phyloP scores from a whole-genome alignment of 2,888 invertebrate genomes.

The Xylota segnis region DNA sequence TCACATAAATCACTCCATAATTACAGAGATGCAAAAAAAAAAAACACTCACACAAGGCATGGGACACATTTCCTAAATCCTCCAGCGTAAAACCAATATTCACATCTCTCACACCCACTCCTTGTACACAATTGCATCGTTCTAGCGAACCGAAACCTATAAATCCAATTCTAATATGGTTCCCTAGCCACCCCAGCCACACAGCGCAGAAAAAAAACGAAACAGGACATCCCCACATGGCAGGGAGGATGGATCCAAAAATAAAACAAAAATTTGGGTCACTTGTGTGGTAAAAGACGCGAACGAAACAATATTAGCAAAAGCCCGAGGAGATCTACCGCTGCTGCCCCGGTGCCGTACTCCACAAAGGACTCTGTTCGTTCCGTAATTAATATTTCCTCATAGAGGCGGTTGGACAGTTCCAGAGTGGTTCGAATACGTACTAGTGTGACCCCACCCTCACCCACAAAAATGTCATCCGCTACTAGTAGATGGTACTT shows the following conservation, averaged over 20 bases:
- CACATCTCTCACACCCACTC: neutral
- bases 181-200: constrained; percentile 28
- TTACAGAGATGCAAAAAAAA: constrained; percentile 18
- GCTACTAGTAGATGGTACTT: neutral
- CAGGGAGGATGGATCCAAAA: constrained; percentile 21
- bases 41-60: neutral
- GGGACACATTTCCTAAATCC: constrained; percentile 27
- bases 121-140: constrained; percentile 36
- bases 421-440: neutral
- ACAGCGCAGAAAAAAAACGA: too few relatives aligned
- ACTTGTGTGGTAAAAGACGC: constrained; percentile 68
- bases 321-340: neutral
- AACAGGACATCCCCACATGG: constrained; percentile 22
- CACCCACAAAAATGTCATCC: constrained; percentile 19
- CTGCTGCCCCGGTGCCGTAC: neutral
- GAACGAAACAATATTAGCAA: constrained; percentile 32
- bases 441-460: neutral
- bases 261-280: constrained; percentile 51
- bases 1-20: constrained; percentile 42
- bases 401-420: neutral
- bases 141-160: constrained; percentile 41
- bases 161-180: constrained; percentile 66
- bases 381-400: constrained; percentile 27
- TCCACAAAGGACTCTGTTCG: neutral
- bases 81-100: constrained; percentile 12